These are phyloP conservation scores for Luperina nickerlii DNA, from an alignment of 2,888 invertebrate species.

Conservation along the genomic window DNA sequence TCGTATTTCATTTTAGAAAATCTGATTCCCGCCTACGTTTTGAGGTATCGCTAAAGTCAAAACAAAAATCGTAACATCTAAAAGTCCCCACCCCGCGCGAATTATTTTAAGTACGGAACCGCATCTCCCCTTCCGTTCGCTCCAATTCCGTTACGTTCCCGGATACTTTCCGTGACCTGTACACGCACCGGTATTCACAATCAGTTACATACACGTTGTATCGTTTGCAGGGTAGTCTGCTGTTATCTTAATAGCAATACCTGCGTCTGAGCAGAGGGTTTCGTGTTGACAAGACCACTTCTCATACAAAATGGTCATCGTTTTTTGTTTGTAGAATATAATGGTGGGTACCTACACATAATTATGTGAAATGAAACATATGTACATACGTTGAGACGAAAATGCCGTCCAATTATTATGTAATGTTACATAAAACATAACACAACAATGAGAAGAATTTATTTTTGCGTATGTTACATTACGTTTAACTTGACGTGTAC, in stretches of 20 bases:
- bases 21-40: not conserved
- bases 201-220: slow-evolving; percentile 50
- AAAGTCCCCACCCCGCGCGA: slow-evolving; percentile 16
- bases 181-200: slow-evolving; percentile 54
- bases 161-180: slow-evolving; percentile 16
- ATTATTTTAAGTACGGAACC: slow-evolving; percentile 52
- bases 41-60: not conserved
- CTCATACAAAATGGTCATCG: not conserved
- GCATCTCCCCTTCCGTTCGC: slow-evolving; percentile 41
- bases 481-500: no score
- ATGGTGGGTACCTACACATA: not conserved
- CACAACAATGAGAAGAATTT: not conserved
- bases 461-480: no score
- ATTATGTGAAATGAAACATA: no score
- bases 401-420: no score
- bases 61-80: slow-evolving; percentile 4
- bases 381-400: no score
- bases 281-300: not conserved
- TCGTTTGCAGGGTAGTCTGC: slow-evolving; percentile 11
- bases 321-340: not conserved
- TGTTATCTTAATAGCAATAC: slow-evolving; percentile 29
- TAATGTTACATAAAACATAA: not conserved
- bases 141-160: slow-evolving; percentile 36
- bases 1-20: not conserved
- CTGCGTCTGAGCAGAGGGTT: not conserved